Base-by-base conservation (phyloP, 1,140 invertebrate species). In the Drosophila sp. region DNA sequence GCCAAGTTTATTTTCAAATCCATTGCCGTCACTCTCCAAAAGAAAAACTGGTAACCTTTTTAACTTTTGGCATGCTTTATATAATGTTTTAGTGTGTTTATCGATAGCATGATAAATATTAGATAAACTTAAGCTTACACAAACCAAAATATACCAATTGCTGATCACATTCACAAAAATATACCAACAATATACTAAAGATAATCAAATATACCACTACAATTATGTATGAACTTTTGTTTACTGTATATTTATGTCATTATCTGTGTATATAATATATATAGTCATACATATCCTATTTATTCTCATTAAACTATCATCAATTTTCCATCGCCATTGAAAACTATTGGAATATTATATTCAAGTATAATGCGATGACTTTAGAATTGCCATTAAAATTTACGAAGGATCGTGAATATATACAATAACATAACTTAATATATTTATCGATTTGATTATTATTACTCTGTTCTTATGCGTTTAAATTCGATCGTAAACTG, bases 331-430 rank as follows among this genome's bases (percentile, higher is more conserved):
- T 57, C 75, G 56, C 64, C 82, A 84, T 82, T 70, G 36, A 84
- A 67, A 46, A 53, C 36, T 43, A 84, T 89, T 92, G 93, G 76
- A 75, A 62, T 64, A 58, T 72, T 61, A 76, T 80, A 63, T 67
- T 16, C 29, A 40, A 64, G 61, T 67, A 59, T 70, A 32, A 63
- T 80, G 80, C 78, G 80, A 76, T 84, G 14, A 62, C 57, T 62
- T 56, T 51, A 71, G 57, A 63, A 7, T 70, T 71, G 32, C 18
- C 27, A 57, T 45, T 57, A 70, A 46, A 21, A 43, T 54, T 64
- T 36, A 41, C 27, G 34, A 16, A 59, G 56, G 1, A 8, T 21
- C 8, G 16, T 25, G 14, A 7, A 8, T 2, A 32, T 32, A 6
- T 29, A 48, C 4, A 21, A 45, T 29, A 16, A 64, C 13, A 11